Conservation (phyloP, 1,140 invertebrate genomes). For the Drosophila aff. region DNA sequence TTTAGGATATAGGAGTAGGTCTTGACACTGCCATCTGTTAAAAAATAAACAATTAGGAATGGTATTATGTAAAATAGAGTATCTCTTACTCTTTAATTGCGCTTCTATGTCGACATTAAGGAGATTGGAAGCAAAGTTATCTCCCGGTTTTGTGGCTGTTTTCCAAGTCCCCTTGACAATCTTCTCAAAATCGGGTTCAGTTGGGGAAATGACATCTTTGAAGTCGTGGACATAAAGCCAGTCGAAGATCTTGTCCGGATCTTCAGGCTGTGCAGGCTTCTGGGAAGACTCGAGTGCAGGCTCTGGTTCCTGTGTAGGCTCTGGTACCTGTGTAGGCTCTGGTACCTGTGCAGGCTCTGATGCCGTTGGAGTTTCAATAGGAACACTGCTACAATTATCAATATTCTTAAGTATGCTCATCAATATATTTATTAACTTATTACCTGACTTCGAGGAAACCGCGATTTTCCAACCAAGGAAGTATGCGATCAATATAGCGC, state of each 20-base stretch:
- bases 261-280: not conserved
- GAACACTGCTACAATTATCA: not conserved
- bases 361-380: not conserved
- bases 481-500: slow-evolving; percentile 50
- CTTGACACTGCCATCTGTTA: slow-evolving; percentile 34
- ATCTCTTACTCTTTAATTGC: slow-evolving; percentile 38
- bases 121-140: slow-evolving; percentile 47
- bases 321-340: not conserved
- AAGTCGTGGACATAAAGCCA: slow-evolving; percentile 48
- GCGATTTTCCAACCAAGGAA: slow-evolving; percentile 75
- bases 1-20: slow-evolving; percentile 45
- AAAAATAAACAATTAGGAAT: not conserved
- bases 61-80: not conserved
- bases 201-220: slow-evolving; percentile 24
- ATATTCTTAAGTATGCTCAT: not conserved
- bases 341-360: too few species aligned
- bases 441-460: slow-evolving; percentile 60
- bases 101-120: slow-evolving; percentile 42
- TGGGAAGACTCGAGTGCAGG: not conserved
- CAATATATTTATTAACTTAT: not conserved
- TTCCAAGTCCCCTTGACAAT: slow-evolving; percentile 25
- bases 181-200: slow-evolving; percentile 50
- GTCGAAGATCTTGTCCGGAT: slow-evolving; percentile 15
- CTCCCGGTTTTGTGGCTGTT: slow-evolving; percentile 50
- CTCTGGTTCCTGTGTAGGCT: not conserved